Evolutionary conservation across 1,140 invertebrate species (phyloP), one percentile per base, ranked within the genome.

Genomic region (Scaptomyza graminum): DNA sequence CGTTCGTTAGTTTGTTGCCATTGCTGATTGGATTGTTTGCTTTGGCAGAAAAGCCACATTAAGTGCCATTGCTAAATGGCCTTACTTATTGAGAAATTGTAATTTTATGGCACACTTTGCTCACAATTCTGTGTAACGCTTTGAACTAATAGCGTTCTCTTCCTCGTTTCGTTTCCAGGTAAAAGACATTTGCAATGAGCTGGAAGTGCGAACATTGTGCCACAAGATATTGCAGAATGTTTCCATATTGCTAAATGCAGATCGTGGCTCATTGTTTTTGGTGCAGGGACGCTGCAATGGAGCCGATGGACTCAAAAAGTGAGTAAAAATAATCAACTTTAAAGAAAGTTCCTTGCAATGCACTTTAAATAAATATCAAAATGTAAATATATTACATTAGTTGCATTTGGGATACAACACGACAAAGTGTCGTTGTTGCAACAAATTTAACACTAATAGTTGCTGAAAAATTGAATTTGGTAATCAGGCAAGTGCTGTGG

Each of bases 221-320:
- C 97, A 98, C 93, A 99, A 99, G 93, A 99, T 99, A 84, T 93
- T 99, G 18, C 97, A 98, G 92, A 99, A 99, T 90, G 97, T 99
- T 15, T 97, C 96, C 76, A 97, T 98, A 55, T 92, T 99, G 5
- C 93, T 98, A 54, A 96, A 97, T 85, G 97, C 98, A 0, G 98
- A 99, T 92, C 93, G 97, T 18, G 97, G 97, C 43, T 99, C 97
- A 0, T 92, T 99, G 78, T 99, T 99, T 92, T 93, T 99, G 44
- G 97, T 99, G 1, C 96, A 98, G 87, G 97, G 95, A 31, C 95
- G 95, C 70, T 94, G 92, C 72, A 90, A 90, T 62, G 71, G 91
- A 46, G 74, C 73, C 34, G 90, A 92, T 66, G 91, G 90, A 63
- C 76, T 91, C 9, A 92, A 92, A 51, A 92, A 91, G 91, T 92